Evolutionary conservation across 2,888 invertebrate genomes (phyloP).

Genomic region (Dryocosmus kuriphilus): DNA sequence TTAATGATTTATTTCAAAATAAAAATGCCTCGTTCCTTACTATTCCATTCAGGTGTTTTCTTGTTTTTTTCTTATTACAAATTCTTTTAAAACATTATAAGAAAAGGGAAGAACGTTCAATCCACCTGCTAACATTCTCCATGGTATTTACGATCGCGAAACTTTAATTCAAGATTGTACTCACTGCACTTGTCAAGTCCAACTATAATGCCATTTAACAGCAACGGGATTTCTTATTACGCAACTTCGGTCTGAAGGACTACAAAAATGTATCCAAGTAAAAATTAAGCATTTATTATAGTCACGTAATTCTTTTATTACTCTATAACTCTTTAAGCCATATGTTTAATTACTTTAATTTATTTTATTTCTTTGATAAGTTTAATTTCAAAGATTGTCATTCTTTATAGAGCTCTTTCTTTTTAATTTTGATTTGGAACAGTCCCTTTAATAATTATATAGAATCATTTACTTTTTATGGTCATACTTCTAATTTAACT

Average conservation of each 20-base stretch:
- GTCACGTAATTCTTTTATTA: conserved; percentile 30
- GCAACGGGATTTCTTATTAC: conserved; percentile 10
- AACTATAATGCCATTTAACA: conserved; percentile 38
- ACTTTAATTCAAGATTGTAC: conserved; percentile 32
- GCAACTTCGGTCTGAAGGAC: conserved; percentile 11
- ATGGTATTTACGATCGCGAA: conserved; percentile 24
- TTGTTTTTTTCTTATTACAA: conserved; percentile 14
- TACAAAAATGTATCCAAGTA: neutral
- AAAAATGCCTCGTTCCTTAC: neutral
- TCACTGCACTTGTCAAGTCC: conserved; percentile 32
- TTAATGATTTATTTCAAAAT: neutral
- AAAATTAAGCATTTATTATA: conserved; percentile 22
- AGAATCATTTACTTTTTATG: neutral
- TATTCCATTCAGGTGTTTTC: conserved; percentile 2
- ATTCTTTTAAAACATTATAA: neutral
- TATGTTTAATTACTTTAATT: neutral
- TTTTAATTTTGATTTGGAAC: neutral
- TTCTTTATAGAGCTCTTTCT: neutral
- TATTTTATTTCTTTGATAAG: neutral
- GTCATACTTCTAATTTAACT: too few species aligned
- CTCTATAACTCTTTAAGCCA: neutral
- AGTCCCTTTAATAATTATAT: neutral
- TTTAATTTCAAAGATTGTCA: too few species aligned
- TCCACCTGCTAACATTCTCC: conserved; percentile 20
- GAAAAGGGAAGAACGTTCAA: conserved; percentile 10